Evolutionary conservation across 2,888 invertebrate genomes (phyloP), one percentile per base, ranked within the genome.

Genomic region (Portevinia maculata): DNA sequence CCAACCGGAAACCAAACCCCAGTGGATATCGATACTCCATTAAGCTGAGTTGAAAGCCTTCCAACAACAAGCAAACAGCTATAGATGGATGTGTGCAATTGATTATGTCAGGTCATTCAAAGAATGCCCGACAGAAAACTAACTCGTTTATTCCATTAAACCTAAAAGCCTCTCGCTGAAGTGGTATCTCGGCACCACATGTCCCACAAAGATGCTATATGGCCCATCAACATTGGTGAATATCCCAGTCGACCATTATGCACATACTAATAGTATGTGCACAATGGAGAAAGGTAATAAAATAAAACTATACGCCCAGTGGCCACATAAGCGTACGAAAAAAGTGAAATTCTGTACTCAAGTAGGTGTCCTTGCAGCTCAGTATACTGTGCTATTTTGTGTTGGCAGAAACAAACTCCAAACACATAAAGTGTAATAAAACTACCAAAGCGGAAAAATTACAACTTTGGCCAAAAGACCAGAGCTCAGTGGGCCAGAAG

Each of bases 81-180:
- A 17, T 19, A 8, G 19, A 4, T 4, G 19, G 13, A 13, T 74
- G 69, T 59, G 57, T 70, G 57, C 24, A 30, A 34, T 76, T 81
- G 76, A 81, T 81, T 81, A 71, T 70, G 70, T 81, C 76, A 81
- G 70, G 53, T 70, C 70, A 71, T 76, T 81, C 59, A 81, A 81
- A 64, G 57, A 79, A 81, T 71, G 32, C 75, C 69, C 34, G 70
- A 60, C 59, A 76, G 70, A 53, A 76, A 76, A 81, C 81, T 81
- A 81, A 81, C 81, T 81, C 76, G 81, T 81, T 81, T 81, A 81
- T 76, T 76, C 81, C 81, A 81, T 81, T 81, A 81, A 81, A 81
- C 59, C 53, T 76, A 76, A 81, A 81, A 81, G 81, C 81, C 76
- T 81, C 75, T 64, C 62, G 44, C 57, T 39, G 39, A 52, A 75